Conservation (phyloP, 1,140 invertebrate genomes). For the Stegodyphus dumicola region DNA sequence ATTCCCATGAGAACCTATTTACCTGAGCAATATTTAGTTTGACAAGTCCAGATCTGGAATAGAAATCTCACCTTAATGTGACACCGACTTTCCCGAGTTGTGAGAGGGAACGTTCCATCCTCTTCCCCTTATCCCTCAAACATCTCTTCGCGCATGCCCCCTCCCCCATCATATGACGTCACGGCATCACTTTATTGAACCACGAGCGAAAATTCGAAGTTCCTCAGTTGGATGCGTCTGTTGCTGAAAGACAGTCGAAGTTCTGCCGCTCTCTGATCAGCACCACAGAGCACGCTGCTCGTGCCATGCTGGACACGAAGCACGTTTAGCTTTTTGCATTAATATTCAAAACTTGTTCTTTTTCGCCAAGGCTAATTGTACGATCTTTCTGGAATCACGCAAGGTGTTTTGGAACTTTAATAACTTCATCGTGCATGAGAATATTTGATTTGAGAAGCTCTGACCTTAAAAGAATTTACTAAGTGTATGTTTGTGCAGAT, state of each 20-base stretch:
- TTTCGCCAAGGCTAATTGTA: too few relatives aligned
- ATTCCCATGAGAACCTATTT: conserved; percentile 11
- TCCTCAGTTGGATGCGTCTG: background rate
- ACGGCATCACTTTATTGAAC: background rate
- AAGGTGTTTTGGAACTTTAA: too few relatives aligned
- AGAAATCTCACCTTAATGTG: conserved; percentile 30
- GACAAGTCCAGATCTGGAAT: conserved; percentile 18
- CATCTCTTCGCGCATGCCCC: background rate
- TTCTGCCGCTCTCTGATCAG: background rate
- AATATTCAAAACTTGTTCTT: too few relatives aligned
- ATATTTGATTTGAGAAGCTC: too few relatives aligned
- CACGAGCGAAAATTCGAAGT: background rate
- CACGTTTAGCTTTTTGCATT: too few relatives aligned
- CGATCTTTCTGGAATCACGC: too few relatives aligned
- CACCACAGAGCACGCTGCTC: too few relatives aligned
- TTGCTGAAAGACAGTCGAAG: background rate
- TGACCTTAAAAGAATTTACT: too few relatives aligned
- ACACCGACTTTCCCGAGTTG: conserved; percentile 6
- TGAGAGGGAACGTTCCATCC: background rate
- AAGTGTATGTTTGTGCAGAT: too few relatives aligned
- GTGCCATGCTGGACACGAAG: too few relatives aligned
- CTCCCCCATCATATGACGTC: background rate
- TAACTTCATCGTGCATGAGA: too few relatives aligned
- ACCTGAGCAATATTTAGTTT: conserved; percentile 29
- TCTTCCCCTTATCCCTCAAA: background rate